Conservation (phyloP, 2,113 vertebrate species). For the Muntiacus reevesi region DNA sequence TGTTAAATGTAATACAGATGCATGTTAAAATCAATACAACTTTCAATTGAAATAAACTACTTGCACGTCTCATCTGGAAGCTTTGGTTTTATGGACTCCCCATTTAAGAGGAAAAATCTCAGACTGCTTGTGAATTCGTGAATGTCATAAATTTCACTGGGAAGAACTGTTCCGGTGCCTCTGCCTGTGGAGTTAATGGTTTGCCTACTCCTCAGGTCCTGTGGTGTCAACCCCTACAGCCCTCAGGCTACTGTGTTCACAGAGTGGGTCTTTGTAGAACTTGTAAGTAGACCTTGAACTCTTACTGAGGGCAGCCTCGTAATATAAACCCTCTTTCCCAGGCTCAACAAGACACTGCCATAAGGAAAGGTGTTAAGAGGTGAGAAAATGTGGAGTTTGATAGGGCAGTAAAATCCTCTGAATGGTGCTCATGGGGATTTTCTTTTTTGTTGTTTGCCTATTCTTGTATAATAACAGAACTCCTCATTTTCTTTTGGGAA, state of each 20-base stretch:
- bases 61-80: background rate
- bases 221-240: background rate
- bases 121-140: constrained; percentile 6
- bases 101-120: constrained; percentile 1
- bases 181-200: background rate
- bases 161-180: background rate
- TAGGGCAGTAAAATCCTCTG: background rate
- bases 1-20: background rate
- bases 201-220: background rate
- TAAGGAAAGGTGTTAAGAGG: background rate
- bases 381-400: background rate
- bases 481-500: background rate
- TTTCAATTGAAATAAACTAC: constrained; percentile 10
- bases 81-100: constrained; percentile 16
- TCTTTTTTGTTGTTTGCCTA: background rate
- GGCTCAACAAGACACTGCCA: background rate
- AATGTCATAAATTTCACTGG: background rate
- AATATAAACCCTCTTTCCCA: background rate
- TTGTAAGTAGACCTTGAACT: background rate
- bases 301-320: background rate
- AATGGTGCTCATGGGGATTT: background rate
- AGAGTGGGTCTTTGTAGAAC: background rate
- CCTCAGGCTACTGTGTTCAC: background rate
- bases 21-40: constrained; percentile 32
- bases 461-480: background rate